A percentile compares a stretch with the other conserved stretches of the same genome.
These are phyloP conservation scores for Idaea biselata DNA, from an alignment of 2,888 invertebrate species.

Conservation along the genomic window DNA sequence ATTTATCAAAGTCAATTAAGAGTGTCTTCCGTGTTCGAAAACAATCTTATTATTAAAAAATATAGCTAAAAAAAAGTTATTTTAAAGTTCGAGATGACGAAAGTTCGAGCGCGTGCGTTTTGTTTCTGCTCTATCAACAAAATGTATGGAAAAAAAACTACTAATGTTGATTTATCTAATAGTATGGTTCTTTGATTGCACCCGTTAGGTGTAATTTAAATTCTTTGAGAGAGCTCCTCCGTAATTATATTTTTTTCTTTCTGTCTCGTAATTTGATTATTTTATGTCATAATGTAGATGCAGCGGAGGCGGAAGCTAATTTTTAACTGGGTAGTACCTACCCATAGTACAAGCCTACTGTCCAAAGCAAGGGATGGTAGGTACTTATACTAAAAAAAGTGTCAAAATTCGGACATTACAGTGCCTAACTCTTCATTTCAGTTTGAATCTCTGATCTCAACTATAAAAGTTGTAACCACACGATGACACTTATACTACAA, in stretches of 20 bases:
- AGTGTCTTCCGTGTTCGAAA: conserved; percentile 59
- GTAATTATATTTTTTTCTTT: conserved; percentile 23
- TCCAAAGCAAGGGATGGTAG: no score
- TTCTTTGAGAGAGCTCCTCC: conserved; percentile 13
- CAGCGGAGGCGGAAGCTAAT: not conserved
- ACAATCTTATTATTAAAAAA: conserved; percentile 37
- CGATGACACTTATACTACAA: no score
- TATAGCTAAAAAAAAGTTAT: conserved; percentile 24
- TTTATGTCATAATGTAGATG: conserved; percentile 14
- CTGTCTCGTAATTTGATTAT: conserved; percentile 21
- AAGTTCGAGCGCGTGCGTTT: not conserved
- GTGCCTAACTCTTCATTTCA: no score
- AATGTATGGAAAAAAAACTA: conserved; percentile 20
- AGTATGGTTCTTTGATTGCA: conserved; percentile 23
- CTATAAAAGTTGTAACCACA: no score
- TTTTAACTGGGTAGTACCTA: not conserved
- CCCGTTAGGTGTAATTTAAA: conserved; percentile 26
- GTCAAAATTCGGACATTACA: no score
- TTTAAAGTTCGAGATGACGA: conserved; percentile 5
- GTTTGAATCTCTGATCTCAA: no score
- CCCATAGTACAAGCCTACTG: no score
- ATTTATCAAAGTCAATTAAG: conserved; percentile 69
- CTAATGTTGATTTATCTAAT: conserved; percentile 28
- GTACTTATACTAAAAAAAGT: no score
- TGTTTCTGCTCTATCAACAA: conserved; percentile 5